Conservation (phyloP, 2,888 invertebrate species). For the Lepidochrysops patricia region DNA sequence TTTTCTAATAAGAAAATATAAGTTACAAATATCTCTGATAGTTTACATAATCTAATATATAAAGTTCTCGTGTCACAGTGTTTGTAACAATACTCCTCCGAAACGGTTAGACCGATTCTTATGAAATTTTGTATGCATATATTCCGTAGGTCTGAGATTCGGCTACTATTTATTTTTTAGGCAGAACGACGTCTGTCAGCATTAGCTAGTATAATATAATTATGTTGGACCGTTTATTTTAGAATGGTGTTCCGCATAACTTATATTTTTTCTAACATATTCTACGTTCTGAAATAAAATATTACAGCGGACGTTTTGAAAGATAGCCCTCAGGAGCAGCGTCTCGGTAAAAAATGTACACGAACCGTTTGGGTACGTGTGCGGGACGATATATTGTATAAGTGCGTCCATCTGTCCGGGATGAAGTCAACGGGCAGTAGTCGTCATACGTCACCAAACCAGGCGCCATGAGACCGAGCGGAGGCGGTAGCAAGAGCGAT, state of each 20-base stretch:
- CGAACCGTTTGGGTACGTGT: conserved; percentile 7
- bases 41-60: too few relatives aligned
- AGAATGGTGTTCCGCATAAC: neutral
- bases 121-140: too few relatives aligned
- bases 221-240: neutral
- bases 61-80: too few relatives aligned
- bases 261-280: neutral
- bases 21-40: too few relatives aligned
- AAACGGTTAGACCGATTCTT: too few relatives aligned
- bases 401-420: conserved; percentile 37
- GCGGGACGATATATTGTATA: conserved; percentile 25
- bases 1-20: too few relatives aligned
- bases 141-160: too few relatives aligned
- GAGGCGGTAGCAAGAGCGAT: neutral
- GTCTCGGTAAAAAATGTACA: neutral
- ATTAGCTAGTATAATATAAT: too few relatives aligned
- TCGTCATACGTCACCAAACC: neutral
- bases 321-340: neutral
- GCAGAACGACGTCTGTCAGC: too few relatives aligned
- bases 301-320: neutral
- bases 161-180: too few relatives aligned
- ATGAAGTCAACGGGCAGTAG: conserved; percentile 37
- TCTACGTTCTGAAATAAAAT: neutral
- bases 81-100: too few relatives aligned
- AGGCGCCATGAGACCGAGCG: neutral